Evolutionary conservation across 1,140 invertebrate genomes (phyloP).

Genomic region (Apis dorsata): DNA sequence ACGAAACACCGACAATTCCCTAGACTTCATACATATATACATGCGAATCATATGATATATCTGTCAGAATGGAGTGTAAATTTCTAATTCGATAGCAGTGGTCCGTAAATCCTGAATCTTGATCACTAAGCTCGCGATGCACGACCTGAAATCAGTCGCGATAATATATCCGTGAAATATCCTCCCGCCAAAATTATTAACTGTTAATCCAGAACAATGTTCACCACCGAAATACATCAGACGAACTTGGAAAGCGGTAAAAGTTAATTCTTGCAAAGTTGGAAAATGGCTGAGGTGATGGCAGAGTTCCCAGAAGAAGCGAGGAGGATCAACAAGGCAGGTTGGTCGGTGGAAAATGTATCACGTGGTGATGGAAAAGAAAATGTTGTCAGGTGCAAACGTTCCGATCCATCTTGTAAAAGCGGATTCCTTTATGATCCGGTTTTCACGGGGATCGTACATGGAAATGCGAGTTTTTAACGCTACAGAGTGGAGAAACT

Average conservation of each 20-base stretch:
- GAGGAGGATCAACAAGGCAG: not conserved
- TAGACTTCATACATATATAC: not conserved
- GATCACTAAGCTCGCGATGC: not conserved
- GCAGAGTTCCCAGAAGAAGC: conserved; percentile 5
- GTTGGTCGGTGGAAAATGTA: not conserved
- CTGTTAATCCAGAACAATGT: not conserved
- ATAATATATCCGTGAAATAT: not conserved
- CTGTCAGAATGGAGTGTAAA: not conserved
- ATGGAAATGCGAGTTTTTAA: not conserved
- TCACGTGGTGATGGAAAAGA: not conserved
- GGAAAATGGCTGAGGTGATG: not conserved
- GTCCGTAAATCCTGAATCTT: not conserved
- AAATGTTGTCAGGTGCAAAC: not conserved
- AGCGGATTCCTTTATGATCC: conserved; percentile 12
- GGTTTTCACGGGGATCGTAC: not conserved
- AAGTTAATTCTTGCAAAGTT: too few species aligned
- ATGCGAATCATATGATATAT: not conserved
- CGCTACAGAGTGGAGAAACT: too few species aligned
- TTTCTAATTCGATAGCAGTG: conserved; percentile 1
- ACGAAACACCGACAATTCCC: too few species aligned
- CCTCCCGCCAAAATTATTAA: too few species aligned
- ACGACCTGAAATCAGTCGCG: not conserved
- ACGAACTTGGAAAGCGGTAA: too few species aligned
- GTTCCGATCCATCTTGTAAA: not conserved
- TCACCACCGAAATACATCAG: not conserved